Conservation (phyloP, 2,113 vertebrate genomes). For the Barnardius zonarius region DNA sequence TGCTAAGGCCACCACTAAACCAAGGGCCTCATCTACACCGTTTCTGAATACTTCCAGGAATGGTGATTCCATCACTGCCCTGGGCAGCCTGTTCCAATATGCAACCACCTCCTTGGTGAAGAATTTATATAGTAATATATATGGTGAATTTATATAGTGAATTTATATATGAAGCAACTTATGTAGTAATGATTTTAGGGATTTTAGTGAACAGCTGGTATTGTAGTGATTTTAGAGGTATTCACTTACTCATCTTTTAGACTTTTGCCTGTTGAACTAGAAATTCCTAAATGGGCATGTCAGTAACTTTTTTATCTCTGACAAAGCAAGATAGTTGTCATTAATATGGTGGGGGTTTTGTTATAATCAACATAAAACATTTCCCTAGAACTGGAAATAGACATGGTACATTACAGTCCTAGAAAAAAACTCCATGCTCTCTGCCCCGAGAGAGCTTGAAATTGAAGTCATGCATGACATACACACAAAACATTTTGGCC, state of each 20-base stretch:
- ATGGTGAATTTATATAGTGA: not conserved
- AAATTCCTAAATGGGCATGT: not conserved
- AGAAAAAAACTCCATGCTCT: not conserved
- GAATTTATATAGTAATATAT: not conserved
- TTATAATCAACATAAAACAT: not conserved
- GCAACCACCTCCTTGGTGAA: not conserved
- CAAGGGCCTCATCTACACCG: not conserved
- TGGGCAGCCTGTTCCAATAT: not conserved
- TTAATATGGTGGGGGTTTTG: not conserved
- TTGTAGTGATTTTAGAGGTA: not conserved
- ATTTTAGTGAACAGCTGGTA: not conserved
- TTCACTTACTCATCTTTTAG: not conserved
- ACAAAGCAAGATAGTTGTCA: not conserved
- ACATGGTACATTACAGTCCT: not conserved
- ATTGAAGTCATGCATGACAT: not conserved
- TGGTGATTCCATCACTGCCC: not conserved
- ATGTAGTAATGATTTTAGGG: not conserved
- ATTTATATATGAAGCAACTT: not conserved
- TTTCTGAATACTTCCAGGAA: not conserved
- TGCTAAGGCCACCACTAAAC: not conserved
- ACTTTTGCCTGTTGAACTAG: not conserved
- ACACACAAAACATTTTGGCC: not conserved
- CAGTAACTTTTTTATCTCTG: not conserved
- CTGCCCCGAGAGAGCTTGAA: not conserved
- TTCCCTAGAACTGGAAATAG: not conserved